phyloP scores from a whole-genome alignment of 2,888 invertebrate genomes.

The Xylocampa areola region DNA sequence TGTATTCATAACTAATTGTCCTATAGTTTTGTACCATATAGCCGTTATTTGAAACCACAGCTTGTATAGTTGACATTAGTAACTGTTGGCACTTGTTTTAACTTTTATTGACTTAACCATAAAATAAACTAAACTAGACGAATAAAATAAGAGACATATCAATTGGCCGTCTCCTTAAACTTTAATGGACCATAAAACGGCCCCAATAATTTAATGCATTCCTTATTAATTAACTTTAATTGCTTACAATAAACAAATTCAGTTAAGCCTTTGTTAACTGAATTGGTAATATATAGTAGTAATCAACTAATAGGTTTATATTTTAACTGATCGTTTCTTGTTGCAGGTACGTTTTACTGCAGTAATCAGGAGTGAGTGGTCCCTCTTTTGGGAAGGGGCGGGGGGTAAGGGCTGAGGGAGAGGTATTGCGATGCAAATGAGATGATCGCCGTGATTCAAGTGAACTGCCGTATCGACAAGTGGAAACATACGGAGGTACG shows the following conservation, averaged over 20 bases:
- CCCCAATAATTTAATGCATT: constrained; percentile 11
- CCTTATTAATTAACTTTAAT: constrained; percentile 36
- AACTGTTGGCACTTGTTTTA: constrained; percentile 6
- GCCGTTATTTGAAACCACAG: not conserved
- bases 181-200: constrained; percentile 18
- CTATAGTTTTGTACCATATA: no score
- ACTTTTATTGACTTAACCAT: constrained; percentile 1
- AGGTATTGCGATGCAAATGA: constrained; percentile 56
- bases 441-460: constrained; percentile 59
- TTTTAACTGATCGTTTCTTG: constrained; percentile 45
- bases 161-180: constrained; percentile 3
- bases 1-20: no score
- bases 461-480: constrained; percentile 48
- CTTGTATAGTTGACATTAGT: constrained; percentile 2
- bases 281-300: constrained; percentile 24
- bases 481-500: constrained; percentile 13
- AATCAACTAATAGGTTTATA: constrained; percentile 56
- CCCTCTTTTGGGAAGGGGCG: not conserved
- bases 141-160: constrained; percentile 15
- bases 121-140: not conserved
- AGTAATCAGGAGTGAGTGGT: constrained; percentile 48
- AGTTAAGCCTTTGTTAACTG: no score
- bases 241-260: constrained; percentile 33
- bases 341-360: constrained; percentile 55
- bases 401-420: not conserved